A percentile compares a stretch with the other conserved stretches of the same genome.
phyloP scores from a whole-genome alignment of 1,140 invertebrate genomes.

The Drosophila nikananu region DNA sequence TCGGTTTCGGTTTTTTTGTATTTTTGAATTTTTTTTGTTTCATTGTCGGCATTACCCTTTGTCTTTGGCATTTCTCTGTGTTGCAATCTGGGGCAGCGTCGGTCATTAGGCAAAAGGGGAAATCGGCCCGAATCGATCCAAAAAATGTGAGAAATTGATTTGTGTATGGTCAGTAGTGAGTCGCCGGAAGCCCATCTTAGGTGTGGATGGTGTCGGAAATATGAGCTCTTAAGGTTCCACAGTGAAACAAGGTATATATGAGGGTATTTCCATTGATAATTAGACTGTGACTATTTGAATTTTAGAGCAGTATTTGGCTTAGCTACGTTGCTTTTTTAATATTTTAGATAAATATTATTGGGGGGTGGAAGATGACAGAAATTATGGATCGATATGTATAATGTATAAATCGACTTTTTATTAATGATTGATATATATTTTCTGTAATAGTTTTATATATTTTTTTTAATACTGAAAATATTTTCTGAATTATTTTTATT shows the following conservation, averaged over 20 bases:
- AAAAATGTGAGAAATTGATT: slow-evolving; percentile 67
- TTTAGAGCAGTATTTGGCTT: background rate
- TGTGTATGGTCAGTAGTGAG: slow-evolving; percentile 22
- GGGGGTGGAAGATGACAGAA: background rate
- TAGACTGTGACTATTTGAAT: too few relatives aligned
- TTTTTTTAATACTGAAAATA: too few relatives aligned
- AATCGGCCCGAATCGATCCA: slow-evolving; percentile 52
- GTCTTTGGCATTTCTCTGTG: slow-evolving; percentile 22
- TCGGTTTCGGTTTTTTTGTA: slow-evolving; percentile 5
- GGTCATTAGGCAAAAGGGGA: slow-evolving; percentile 64
- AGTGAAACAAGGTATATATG: background rate
- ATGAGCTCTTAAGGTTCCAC: slow-evolving; percentile 1
- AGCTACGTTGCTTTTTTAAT: background rate
- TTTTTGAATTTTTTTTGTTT: background rate
- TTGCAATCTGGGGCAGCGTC: slow-evolving; percentile 54
- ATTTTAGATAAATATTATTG: background rate
- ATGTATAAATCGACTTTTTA: background rate
- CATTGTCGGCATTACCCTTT: slow-evolving; percentile 23
- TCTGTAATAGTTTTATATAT: too few relatives aligned
- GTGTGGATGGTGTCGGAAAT: slow-evolving; percentile 20
- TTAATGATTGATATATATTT: too few relatives aligned
- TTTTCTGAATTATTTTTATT: too few relatives aligned
- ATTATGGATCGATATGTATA: background rate
- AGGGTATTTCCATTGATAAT: background rate
- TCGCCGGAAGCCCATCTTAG: slow-evolving; percentile 35